These are phyloP conservation scores for Andinoacara biseriatus DNA, from an alignment of 2,113 vertebrate species.

Conservation along the genomic window DNA sequence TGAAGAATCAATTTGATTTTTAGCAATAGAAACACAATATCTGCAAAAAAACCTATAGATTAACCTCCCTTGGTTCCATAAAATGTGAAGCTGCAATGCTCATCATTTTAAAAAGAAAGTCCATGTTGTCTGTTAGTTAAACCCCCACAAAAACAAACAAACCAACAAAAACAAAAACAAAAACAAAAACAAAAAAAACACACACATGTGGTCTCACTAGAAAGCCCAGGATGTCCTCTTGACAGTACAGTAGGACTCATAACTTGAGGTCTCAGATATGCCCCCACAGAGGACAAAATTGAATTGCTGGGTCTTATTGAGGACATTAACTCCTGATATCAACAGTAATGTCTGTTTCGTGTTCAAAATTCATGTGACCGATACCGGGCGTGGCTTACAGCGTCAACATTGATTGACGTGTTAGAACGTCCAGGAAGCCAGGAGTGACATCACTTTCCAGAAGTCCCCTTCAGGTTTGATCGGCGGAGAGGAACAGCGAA, in stretches of 20 bases:
- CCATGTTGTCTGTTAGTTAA: background rate
- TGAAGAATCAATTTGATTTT: background rate
- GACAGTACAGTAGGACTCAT: background rate
- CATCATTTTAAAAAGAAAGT: background rate
- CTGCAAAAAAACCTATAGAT: too few relatives aligned
- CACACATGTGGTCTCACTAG: too few relatives aligned
- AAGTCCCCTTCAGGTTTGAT: constrained; percentile 61
- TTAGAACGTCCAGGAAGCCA: constrained; percentile 53
- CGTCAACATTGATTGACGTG: constrained; percentile 51
- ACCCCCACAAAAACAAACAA: background rate
- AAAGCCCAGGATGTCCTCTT: background rate
- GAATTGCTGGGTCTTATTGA: background rate
- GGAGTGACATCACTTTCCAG: constrained; percentile 71
- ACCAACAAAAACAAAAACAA: too few relatives aligned
- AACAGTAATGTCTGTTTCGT: background rate
- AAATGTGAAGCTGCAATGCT: background rate
- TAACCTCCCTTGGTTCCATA: background rate
- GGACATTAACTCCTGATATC: background rate
- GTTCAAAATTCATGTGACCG: constrained; percentile 41
- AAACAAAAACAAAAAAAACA: too few relatives aligned
- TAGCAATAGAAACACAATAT: background rate
- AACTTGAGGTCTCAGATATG: background rate
- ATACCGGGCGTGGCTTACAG: constrained; percentile 30
- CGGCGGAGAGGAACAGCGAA: background rate
- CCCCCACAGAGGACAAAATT: background rate